phyloP scores from a whole-genome alignment of 2,113 vertebrate genomes.

The Ploceus nigricollis region DNA sequence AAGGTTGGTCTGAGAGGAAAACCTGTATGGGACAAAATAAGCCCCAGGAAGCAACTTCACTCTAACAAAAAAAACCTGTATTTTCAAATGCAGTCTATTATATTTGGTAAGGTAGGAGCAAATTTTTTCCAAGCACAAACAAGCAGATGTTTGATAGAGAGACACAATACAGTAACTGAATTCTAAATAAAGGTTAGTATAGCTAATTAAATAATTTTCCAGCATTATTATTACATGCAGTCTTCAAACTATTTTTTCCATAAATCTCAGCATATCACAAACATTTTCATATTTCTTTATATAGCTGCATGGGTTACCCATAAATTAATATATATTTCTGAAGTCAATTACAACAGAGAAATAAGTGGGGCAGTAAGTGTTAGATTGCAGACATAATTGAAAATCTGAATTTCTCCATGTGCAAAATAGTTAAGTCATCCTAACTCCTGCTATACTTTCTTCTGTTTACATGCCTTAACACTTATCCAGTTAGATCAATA shows the following conservation, averaged over 20 bases:
- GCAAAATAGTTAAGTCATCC: neutral
- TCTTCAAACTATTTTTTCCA: neutral
- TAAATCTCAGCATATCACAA: neutral
- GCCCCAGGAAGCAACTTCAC: fast-evolving
- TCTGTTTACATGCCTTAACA: neutral
- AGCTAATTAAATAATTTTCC: neutral
- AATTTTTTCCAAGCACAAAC: neutral
- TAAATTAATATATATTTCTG: neutral
- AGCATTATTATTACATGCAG: neutral
- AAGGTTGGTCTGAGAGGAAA: neutral
- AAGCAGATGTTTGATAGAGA: neutral
- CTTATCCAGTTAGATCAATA: neutral
- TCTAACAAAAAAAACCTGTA: fast-evolving
- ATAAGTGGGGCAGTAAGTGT: neutral
- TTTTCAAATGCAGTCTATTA: neutral
- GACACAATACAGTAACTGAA: neutral
- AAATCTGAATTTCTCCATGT: neutral
- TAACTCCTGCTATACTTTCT: neutral
- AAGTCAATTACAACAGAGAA: neutral
- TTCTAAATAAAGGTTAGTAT: neutral
- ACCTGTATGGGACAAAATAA: neutral
- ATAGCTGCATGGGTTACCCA: neutral
- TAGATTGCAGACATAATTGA: neutral
- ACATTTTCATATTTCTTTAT: neutral
- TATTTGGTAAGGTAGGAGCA: neutral